A percentile compares a stretch with the other conserved stretches of the same genome.
Evolutionary conservation across 2,888 invertebrate genomes (phyloP).

Genomic region (Trissolcus brochymenae): DNA sequence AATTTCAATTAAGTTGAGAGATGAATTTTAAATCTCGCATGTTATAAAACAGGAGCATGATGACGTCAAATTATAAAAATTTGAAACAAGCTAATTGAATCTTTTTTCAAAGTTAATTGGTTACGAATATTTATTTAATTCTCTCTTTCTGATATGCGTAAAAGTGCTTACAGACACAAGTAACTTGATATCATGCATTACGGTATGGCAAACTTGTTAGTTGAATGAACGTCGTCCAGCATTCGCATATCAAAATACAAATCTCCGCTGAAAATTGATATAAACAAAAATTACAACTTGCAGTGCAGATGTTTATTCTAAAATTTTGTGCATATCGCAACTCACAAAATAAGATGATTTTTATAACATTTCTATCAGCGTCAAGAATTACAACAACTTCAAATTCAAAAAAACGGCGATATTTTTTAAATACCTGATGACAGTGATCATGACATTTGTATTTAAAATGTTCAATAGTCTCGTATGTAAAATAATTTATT

Average conservation of each 20-base stretch:
- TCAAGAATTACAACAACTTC: too few species aligned
- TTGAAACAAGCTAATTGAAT: constrained; percentile 8
- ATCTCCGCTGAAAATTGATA: constrained; percentile 22
- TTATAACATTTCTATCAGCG: too few species aligned
- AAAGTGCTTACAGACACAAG: constrained; percentile 46
- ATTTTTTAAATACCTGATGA: too few species aligned
- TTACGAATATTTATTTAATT: constrained; percentile 29
- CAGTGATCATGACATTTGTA: too few species aligned
- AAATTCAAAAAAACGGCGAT: too few species aligned
- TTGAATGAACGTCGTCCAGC: constrained; percentile 29
- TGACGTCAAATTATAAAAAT: not conserved
- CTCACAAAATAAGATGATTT: too few species aligned
- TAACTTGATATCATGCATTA: constrained; percentile 50
- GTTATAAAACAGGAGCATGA: too few species aligned
- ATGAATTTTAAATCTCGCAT: too few species aligned
- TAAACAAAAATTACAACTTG: not conserved
- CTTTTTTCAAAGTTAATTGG: constrained; percentile 20
- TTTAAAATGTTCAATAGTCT: too few species aligned
- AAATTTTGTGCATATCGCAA: not conserved
- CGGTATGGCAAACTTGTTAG: constrained; percentile 36
- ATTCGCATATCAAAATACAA: constrained; percentile 31
- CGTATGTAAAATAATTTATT: too few species aligned
- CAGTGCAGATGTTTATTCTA: not conserved
- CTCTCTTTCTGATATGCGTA: constrained; percentile 40
- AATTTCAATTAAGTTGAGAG: too few species aligned